Evolutionary conservation across 2,888 invertebrate species (phyloP).

Genomic region (Noctua janthina): DNA sequence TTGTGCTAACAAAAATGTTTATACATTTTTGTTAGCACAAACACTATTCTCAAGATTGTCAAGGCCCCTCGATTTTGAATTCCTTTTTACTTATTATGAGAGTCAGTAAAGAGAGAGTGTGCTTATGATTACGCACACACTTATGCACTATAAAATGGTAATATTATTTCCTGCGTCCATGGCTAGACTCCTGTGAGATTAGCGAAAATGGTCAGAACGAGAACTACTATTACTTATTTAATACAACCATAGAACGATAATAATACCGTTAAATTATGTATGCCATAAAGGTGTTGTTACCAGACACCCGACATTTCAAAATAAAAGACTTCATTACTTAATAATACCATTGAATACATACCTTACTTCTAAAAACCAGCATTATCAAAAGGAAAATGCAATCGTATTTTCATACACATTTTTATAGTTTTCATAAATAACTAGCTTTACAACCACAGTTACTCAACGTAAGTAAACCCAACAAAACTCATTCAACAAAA

Average conservation of each 20-base stretch:
- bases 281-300: not conserved
- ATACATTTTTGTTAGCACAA: too few relatives aligned
- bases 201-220: not conserved
- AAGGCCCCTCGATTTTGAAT: not conserved
- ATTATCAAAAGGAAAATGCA: not conserved
- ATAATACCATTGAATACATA: not conserved
- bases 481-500: not conserved
- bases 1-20: not conserved
- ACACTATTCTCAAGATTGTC: too few relatives aligned
- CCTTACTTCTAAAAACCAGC: not conserved
- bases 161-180: not conserved
- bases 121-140: not conserved
- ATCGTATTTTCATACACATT: not conserved
- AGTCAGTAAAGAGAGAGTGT: not conserved
- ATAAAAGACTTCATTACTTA: not conserved
- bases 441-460: not conserved
- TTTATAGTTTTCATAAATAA: not conserved
- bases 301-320: not conserved
- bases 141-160: not conserved
- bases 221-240: not conserved
- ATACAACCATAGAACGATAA: not conserved
- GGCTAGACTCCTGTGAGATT: not conserved
- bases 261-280: not conserved
- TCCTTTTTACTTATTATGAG: not conserved
- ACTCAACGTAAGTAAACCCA: not conserved